Conservation (phyloP, 1,140 invertebrate genomes). For the Drosophila prosaltans region DNA sequence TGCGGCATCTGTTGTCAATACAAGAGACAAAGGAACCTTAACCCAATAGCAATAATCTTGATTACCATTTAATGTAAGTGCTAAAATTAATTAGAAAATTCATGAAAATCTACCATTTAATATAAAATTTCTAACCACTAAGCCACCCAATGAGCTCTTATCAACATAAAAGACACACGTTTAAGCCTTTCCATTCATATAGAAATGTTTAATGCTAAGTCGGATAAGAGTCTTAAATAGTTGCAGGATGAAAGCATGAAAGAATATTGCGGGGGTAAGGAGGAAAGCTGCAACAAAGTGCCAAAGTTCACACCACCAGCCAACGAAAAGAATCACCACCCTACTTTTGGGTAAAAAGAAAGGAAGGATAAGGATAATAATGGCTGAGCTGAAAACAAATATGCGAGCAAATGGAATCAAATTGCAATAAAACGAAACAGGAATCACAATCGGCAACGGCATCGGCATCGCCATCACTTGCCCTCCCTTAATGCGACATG, state of each 20-base stretch:
- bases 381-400: slow-evolving; percentile 68
- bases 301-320: slow-evolving; percentile 70
- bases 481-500: slow-evolving; percentile 70
- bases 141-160: slow-evolving; percentile 17
- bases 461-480: slow-evolving; percentile 38
- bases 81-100: slow-evolving; percentile 1
- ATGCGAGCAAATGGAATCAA: slow-evolving; percentile 73
- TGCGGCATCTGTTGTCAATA: too few species aligned
- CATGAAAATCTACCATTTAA: not conserved
- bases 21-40: too few species aligned
- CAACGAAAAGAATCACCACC: not conserved
- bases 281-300: slow-evolving; percentile 62
- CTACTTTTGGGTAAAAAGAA: not conserved
- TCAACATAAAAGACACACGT: slow-evolving; percentile 6
- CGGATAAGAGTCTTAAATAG: slow-evolving; percentile 54
- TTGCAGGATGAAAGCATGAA: slow-evolving; percentile 24
- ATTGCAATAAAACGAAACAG: slow-evolving; percentile 72
- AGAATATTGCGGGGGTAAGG: not conserved
- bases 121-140: slow-evolving; percentile 10
- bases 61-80: not conserved
- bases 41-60: too few species aligned
- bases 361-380: slow-evolving; percentile 60
- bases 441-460: slow-evolving; percentile 20
- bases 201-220: slow-evolving; percentile 20
- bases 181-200: slow-evolving; percentile 10